A percentile compares a stretch with the other conserved stretches of the same genome.
phyloP scores from a whole-genome alignment of 2,888 invertebrate genomes.

The Mythimna albipuncta region DNA sequence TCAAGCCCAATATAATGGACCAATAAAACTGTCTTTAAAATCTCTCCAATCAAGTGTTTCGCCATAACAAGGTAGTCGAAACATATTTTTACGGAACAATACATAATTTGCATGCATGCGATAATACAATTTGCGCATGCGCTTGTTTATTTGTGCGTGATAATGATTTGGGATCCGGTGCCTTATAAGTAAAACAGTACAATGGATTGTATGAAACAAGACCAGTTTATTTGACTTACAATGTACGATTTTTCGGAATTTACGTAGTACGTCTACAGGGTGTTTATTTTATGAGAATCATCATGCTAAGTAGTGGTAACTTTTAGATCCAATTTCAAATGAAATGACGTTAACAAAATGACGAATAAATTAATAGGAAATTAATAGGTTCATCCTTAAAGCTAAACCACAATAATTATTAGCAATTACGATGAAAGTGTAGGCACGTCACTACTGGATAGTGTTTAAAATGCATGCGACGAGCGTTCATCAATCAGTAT shows the following conservation, averaged over 20 bases:
- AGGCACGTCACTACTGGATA: conserved; percentile 18
- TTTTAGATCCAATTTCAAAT: conserved; percentile 13
- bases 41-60: conserved; percentile 36
- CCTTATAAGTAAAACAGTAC: conserved; percentile 29
- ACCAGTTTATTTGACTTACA: conserved; percentile 23
- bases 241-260: conserved; percentile 25
- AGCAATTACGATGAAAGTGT: conserved; percentile 41
- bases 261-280: neutral
- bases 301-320: neutral
- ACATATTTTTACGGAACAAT: conserved; percentile 65
- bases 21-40: conserved; percentile 19
- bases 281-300: neutral
- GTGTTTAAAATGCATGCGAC: conserved; percentile 49
- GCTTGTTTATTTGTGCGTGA: conserved; percentile 44
- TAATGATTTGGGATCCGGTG: conserved; percentile 39
- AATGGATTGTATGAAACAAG: conserved; percentile 43
- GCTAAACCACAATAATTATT: conserved; percentile 9
- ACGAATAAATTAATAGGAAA: conserved; percentile 27
- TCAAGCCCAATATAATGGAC: conserved; percentile 17
- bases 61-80: conserved; percentile 36
- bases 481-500: conserved; percentile 58
- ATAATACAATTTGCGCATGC: conserved; percentile 65
- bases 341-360: conserved; percentile 27
- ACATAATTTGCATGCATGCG: conserved; percentile 64
- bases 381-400: conserved; percentile 24